Conservation (phyloP, 2,797 vertebrate genomes). For the Alauda arvensis region DNA sequence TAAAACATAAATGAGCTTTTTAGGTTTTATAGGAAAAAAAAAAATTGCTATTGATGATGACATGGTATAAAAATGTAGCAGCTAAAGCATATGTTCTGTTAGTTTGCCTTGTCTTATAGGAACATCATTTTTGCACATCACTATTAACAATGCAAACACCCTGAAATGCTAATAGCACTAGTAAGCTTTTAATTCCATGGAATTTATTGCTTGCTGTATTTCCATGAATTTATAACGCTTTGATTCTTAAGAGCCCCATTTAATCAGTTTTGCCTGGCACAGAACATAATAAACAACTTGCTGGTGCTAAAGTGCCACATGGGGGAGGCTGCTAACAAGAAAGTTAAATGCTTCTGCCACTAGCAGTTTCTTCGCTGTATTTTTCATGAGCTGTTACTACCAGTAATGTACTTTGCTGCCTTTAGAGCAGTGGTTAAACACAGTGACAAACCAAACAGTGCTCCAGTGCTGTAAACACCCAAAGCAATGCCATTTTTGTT, state of each 20-base stretch:
- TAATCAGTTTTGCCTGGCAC: conserved; percentile 96
- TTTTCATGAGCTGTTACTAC: conserved; percentile 90
- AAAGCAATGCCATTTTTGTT: conserved; percentile 49
- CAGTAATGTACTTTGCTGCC: conserved; percentile 86
- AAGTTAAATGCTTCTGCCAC: conserved; percentile 95
- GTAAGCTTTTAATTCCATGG: conserved; percentile 95
- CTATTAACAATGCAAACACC: conserved; percentile 84
- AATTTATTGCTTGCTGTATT: conserved; percentile 98
- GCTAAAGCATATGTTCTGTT: conserved; percentile 34
- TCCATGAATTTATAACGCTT: conserved; percentile 99
- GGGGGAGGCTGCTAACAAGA: conserved; percentile 93
- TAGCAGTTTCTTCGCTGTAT: conserved; percentile 89
- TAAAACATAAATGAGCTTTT: conserved; percentile 50
- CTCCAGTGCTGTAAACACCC: conserved; percentile 60
- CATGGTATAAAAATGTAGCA: conserved; percentile 28
- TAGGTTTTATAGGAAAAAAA: neutral
- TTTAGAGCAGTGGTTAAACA: conserved; percentile 80
- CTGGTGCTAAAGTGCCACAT: conserved; percentile 93
- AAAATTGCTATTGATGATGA: neutral
- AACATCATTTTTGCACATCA: conserved; percentile 74
- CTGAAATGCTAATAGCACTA: conserved; percentile 81
- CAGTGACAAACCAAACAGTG: conserved; percentile 79
- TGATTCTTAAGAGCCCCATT: conserved; percentile 97
- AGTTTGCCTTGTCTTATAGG: conserved; percentile 68
- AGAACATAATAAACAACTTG: conserved; percentile 98